Evolutionary conservation across 1,140 invertebrate genomes (phyloP).

Genomic region (Zaprionus kolodkinae): DNA sequence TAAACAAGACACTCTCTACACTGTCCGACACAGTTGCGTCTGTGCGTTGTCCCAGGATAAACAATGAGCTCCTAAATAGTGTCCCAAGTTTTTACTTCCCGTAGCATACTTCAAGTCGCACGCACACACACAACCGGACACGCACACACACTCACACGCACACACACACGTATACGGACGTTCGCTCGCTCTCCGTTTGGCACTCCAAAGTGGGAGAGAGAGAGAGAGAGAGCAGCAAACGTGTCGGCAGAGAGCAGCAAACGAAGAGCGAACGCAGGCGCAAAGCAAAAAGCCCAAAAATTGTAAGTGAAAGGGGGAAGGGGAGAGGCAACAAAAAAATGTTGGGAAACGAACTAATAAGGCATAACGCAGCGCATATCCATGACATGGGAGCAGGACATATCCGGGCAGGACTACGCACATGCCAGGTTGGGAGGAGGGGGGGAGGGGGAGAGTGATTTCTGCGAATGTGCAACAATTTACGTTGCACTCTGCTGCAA

Average conservation of each 20-base stretch:
- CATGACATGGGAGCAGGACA: background rate
- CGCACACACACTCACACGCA: conserved; percentile 24
- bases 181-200: conserved; percentile 8
- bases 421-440: background rate
- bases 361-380: background rate
- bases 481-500: conserved; percentile 53
- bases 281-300: conserved; percentile 20
- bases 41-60: background rate
- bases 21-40: conserved; percentile 33
- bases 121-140: conserved; percentile 3
- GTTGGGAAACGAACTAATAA: conserved; percentile 3
- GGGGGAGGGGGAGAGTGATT: background rate
- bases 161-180: conserved; percentile 13
- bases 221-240: conserved; percentile 20
- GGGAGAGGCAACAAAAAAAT: background rate
- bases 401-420: conserved; percentile 35
- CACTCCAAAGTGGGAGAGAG: conserved; percentile 60
- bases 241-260: conserved; percentile 5
- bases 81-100: conserved; percentile 19
- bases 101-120: background rate
- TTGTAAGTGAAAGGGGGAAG: background rate
- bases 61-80: conserved; percentile 41
- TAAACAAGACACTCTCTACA: conserved; percentile 47
- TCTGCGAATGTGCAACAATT: conserved; percentile 76
- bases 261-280: conserved; percentile 52